Evolutionary conservation across 1,140 invertebrate genomes (phyloP).

Genomic region (Drosophila bipectinata): DNA sequence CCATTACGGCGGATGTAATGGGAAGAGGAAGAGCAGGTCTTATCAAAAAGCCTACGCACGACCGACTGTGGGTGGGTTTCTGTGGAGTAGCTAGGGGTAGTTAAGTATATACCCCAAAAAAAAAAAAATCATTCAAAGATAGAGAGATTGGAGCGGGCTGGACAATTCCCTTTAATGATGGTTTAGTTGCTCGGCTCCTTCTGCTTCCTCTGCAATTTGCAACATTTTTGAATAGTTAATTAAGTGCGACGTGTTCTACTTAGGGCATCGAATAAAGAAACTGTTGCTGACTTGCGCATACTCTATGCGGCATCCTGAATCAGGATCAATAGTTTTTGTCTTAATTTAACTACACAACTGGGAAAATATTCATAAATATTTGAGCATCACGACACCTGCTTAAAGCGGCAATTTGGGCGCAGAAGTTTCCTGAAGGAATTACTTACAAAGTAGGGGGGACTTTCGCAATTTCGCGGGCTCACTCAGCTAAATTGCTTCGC

Average conservation of each 20-base stretch:
- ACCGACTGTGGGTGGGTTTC: conserved; percentile 25
- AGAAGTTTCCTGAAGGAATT: conserved; percentile 22
- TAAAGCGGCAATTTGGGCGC: conserved; percentile 19
- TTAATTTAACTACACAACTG: neutral
- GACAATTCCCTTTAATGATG: conserved; percentile 51
- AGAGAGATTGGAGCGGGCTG: conserved; percentile 31
- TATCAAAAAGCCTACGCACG: conserved; percentile 51
- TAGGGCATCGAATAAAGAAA: conserved; percentile 21
- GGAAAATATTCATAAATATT: conserved; percentile 21
- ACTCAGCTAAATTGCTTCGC: conserved; percentile 54
- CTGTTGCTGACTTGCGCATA: conserved; percentile 30
- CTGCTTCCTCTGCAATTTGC: conserved; percentile 43
- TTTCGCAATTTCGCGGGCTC: conserved; percentile 35
- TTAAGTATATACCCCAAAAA: neutral
- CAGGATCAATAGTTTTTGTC: conserved; percentile 16
- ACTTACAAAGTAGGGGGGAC: conserved; percentile 19
- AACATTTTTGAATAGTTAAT: conserved; percentile 68
- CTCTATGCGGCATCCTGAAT: neutral
- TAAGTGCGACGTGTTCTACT: conserved; percentile 64
- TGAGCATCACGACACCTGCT: conserved; percentile 16
- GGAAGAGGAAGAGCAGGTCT: conserved; percentile 4
- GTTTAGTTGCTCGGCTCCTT: conserved; percentile 25
- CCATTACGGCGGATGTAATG: conserved; percentile 28
- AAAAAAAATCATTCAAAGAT: conserved; percentile 8
- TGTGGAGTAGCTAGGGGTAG: neutral